Evolutionary conservation across 2,113 vertebrate species (phyloP).

Genomic region (Onychostoma macrolepis): DNA sequence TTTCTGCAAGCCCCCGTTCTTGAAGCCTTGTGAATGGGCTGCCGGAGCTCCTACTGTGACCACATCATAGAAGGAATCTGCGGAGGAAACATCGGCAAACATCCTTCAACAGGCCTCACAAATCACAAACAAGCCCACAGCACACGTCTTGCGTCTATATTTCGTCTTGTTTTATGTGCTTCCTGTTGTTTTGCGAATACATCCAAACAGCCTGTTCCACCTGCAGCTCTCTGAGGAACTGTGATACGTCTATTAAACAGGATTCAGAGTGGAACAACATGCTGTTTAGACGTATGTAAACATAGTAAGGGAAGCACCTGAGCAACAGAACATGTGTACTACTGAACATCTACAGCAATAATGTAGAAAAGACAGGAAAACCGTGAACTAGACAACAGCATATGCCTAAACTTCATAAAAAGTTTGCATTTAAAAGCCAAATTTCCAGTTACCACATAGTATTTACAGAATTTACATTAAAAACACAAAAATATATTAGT

Average conservation of each 20-base stretch:
- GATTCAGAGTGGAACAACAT: neutral
- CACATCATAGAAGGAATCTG: conserved; percentile 93
- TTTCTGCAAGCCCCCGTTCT: conserved; percentile 92
- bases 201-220: neutral
- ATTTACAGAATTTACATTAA: neutral
- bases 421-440: neutral
- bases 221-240: neutral
- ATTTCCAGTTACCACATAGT: neutral
- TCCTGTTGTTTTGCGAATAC: conserved; percentile 2
- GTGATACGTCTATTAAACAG: neutral
- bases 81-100: conserved; percentile 47
- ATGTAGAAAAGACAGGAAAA: neutral
- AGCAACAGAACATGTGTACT: neutral
- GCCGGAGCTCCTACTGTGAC: conserved; percentile 95
- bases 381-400: neutral
- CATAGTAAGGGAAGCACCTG: neutral
- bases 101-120: neutral
- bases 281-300: neutral
- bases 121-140: conserved; percentile 18
- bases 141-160: neutral
- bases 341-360: neutral
- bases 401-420: neutral
- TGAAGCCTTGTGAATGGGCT: conserved; percentile 96
- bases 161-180: neutral
- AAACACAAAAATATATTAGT: neutral